Conservation (phyloP, 1,140 invertebrate genomes). For the Teleopsis dalmanni region DNA sequence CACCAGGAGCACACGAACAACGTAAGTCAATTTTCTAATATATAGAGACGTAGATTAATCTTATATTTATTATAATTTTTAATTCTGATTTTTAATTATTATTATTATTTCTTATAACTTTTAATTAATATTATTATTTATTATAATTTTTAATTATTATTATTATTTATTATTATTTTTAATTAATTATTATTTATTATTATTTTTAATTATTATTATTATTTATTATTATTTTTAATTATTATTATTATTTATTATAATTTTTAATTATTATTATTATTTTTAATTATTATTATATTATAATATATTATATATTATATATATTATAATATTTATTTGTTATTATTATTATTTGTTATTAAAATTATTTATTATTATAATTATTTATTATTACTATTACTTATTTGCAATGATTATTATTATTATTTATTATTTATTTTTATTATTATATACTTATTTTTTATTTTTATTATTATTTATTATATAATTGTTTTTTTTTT, state of each 20-base stretch:
- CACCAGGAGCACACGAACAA: conserved; percentile 25
- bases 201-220: not conserved
- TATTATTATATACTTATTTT: not conserved
- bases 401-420: not conserved
- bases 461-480: not conserved
- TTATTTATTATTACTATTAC: not conserved
- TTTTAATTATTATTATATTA: not conserved
- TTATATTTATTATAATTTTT: no score
- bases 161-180: not conserved
- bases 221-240: not conserved
- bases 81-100: no score
- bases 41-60: not conserved
- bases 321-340: not conserved
- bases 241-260: not conserved
- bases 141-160: not conserved
- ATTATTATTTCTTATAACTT: not conserved
- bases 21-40: conserved; percentile 20
- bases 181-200: not conserved
- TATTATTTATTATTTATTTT: not conserved
- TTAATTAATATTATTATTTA: not conserved
- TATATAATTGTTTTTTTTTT: not conserved
- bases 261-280: not conserved
- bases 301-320: not conserved
- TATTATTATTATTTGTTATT: not conserved
- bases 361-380: not conserved